phyloP scores from a whole-genome alignment of 2,888 invertebrate genomes.

The Maniola hyperantus region DNA sequence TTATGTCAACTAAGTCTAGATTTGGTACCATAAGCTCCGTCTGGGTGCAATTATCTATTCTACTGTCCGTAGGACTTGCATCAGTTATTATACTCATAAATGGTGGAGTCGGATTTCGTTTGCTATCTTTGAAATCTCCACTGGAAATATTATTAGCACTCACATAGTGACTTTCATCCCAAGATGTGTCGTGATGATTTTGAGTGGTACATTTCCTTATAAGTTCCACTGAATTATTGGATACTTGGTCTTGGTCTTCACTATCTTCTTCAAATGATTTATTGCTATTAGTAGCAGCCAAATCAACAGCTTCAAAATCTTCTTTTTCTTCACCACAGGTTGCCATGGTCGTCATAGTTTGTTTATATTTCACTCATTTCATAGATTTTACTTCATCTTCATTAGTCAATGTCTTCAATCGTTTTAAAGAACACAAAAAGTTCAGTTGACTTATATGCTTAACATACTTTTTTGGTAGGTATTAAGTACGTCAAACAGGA shows the following conservation, averaged over 20 bases:
- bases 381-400: background rate
- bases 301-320: slow-evolving; percentile 20
- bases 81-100: slow-evolving; percentile 63
- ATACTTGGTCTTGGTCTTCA: slow-evolving; percentile 32
- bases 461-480: no score
- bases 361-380: slow-evolving; percentile 2
- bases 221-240: slow-evolving; percentile 61
- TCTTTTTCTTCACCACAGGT: slow-evolving; percentile 43
- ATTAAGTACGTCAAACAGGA: no score
- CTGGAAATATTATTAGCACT: slow-evolving; percentile 38
- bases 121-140: slow-evolving; percentile 49
- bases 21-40: slow-evolving; percentile 55
- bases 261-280: slow-evolving; percentile 39
- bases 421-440: slow-evolving; percentile 3
- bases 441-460: background rate
- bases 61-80: slow-evolving; percentile 49
- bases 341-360: slow-evolving; percentile 34
- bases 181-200: slow-evolving; percentile 60
- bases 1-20: slow-evolving; percentile 54
- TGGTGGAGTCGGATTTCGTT: slow-evolving; percentile 57
- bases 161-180: slow-evolving; percentile 59
- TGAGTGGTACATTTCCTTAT: slow-evolving; percentile 60
- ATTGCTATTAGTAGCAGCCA: slow-evolving; percentile 42
- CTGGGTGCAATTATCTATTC: slow-evolving; percentile 57
- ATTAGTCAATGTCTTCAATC: no score